Evolutionary conservation across 2,888 invertebrate species (phyloP), one percentile per base, ranked within the genome.

Genomic region (Ochlodes sylvanus): DNA sequence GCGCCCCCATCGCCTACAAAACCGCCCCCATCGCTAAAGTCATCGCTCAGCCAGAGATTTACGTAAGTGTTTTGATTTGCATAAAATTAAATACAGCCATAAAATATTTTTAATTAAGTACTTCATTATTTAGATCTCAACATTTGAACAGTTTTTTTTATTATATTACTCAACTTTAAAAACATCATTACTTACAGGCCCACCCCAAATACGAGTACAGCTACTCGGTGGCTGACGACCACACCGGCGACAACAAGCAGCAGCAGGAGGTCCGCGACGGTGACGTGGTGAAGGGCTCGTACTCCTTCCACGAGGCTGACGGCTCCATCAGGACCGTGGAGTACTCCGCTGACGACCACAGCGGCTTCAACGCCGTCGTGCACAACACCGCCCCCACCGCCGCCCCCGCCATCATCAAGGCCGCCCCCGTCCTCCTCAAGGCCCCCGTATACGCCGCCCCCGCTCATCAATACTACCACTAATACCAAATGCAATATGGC

Each of bases 171-270:
- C 5, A 27, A 44, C 7, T n/a, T n/a, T 44, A 1, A 10, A 15
- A 7, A 15, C 7, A 7, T 7, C 7, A 15, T 44, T 15, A 5
- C 7, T 44, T 44, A 2, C 76, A 91, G 89, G 83, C 91, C 1
- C 80, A 91, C 82, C 92, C 92, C 72, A 88, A 87, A 77, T 93
- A 92, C 82, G 90, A 94, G 76, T 94, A 88, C 88, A 87, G 85
- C 67, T 94, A 94, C 87, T 93, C 93, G 32, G 94, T 94, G 0
- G 88, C 93, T 72, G 94, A 94, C 79, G 85, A 89, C 27, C 94
- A 94, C 83, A 94, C 94, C 79, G 94, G 94, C 56, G 94, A 94
- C 86, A 88, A 92, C 84, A 94, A 94, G 85, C 87, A 89, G 70
- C 94, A 94, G 81, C 91, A 93, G 71, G 94, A 94, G 79, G 76